These are phyloP conservation scores for Cercocebus atys DNA, from an alignment of 2,113 vertebrate genomes.

Conservation along the genomic window DNA sequence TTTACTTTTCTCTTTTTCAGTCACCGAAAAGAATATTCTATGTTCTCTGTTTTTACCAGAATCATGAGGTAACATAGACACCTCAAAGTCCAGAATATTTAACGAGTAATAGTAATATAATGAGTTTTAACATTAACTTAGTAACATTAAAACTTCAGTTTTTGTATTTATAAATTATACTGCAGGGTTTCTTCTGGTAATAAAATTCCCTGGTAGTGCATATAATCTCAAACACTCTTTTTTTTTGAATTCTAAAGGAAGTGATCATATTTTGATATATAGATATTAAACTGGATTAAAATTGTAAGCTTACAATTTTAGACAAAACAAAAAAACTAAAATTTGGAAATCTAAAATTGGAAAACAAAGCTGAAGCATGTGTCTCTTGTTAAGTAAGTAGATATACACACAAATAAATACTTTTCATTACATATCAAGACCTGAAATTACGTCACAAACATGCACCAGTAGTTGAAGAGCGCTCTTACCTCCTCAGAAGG, in stretches of 20 bases:
- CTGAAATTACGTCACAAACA: background rate
- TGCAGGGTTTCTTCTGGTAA: background rate
- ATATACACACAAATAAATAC: background rate
- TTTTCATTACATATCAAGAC: background rate
- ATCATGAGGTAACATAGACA: background rate
- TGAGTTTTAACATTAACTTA: background rate
- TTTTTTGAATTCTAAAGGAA: background rate
- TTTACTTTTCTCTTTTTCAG: background rate
- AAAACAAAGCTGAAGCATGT: background rate
- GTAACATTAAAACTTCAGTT: background rate
- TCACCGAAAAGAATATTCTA: background rate
- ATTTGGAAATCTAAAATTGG: background rate
- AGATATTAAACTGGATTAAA: background rate
- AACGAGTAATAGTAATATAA: background rate
- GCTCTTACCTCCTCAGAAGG: background rate
- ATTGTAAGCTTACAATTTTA: background rate
- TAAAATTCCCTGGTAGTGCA: background rate
- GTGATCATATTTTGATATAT: background rate
- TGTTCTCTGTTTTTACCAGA: background rate
- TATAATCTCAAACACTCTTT: background rate
- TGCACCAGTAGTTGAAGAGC: background rate
- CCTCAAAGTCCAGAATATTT: background rate
- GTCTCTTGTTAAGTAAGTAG: background rate
- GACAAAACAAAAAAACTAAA: background rate
- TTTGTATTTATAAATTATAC: background rate